Percentiles rank a stretch among this genome's conserved stretches.
Evolutionary conservation across 2,888 invertebrate species (phyloP).

Genomic region (Hypomecis atomaria): DNA sequence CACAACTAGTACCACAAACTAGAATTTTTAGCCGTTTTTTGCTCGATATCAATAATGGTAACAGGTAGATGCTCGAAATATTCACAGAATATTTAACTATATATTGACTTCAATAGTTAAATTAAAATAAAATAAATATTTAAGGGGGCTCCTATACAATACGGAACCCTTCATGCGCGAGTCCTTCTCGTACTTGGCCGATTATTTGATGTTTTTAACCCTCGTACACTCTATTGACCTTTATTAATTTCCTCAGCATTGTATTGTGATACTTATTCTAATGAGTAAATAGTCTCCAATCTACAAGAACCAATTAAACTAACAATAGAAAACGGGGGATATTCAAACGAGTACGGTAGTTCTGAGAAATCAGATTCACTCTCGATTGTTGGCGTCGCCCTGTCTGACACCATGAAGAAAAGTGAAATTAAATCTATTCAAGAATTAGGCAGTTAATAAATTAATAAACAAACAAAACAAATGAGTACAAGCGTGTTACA

Average conservation of each 20-base stretch:
- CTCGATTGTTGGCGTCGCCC: conserved; percentile 28
- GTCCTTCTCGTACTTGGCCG: not conserved
- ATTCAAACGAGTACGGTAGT: conserved; percentile 19
- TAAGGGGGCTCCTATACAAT: too few relatives aligned
- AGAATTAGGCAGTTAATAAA: not conserved
- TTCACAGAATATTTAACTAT: too few relatives aligned
- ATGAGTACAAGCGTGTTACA: not conserved
- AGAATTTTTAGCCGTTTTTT: too few relatives aligned
- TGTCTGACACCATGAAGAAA: conserved; percentile 34
- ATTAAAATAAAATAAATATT: too few relatives aligned
- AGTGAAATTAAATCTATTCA: conserved; percentile 33
- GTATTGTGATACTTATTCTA: conserved; percentile 9
- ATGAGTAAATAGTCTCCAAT: conserved; percentile 9
- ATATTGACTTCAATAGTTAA: too few relatives aligned
- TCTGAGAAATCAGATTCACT: conserved; percentile 26
- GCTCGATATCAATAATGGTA: too few relatives aligned
- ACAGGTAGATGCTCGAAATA: too few relatives aligned
- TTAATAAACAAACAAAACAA: not conserved
- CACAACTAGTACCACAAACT: too few relatives aligned
- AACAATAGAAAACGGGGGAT: conserved; percentile 25
- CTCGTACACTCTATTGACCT: not conserved
- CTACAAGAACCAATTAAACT: conserved; percentile 18
- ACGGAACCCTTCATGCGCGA: too few relatives aligned
- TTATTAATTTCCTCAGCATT: conserved; percentile 3
- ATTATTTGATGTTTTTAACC: not conserved